These are phyloP conservation scores for Myotis lucifugus DNA, from an alignment of 2,113 vertebrate species.

Conservation along the genomic window DNA sequence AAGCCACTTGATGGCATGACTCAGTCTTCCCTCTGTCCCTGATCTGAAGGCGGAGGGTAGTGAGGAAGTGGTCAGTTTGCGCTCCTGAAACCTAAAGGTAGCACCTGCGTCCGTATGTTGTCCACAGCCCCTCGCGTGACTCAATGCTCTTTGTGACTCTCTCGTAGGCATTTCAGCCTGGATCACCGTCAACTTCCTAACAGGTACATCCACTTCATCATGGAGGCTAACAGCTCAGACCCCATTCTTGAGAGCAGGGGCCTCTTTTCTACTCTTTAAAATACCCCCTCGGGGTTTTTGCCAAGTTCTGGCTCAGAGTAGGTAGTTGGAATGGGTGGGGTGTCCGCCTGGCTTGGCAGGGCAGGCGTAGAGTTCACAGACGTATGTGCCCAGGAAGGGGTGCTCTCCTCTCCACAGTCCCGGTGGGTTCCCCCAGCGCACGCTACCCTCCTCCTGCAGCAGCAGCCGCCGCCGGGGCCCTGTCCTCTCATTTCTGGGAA, in stretches of 20 bases:
- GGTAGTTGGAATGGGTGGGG: neutral
- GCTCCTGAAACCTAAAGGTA: neutral
- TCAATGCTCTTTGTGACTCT: neutral
- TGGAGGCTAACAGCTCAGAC: neutral
- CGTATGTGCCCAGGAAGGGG: neutral
- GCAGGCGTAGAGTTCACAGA: neutral
- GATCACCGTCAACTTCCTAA: constrained; percentile 97
- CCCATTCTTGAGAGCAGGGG: neutral
- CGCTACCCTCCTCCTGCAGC: neutral
- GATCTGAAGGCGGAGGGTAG: neutral
- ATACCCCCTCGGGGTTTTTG: neutral
- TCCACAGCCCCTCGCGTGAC: neutral
- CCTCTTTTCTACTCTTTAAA: neutral
- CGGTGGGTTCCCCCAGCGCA: neutral
- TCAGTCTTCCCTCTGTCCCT: fast-evolving
- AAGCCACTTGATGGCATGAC: neutral
- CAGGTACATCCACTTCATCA: constrained; percentile 82
- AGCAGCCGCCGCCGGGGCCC: fast-evolving
- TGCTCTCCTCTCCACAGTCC: no score
- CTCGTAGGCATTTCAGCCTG: constrained; percentile 93
- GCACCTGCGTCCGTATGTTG: neutral
- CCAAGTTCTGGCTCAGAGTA: neutral
- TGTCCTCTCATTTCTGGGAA: neutral
- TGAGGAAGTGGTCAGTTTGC: neutral
- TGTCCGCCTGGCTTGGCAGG: neutral